Base-by-base conservation (phyloP, 2,797 vertebrate genomes). In the Schizothorax lantsangensis region DNA sequence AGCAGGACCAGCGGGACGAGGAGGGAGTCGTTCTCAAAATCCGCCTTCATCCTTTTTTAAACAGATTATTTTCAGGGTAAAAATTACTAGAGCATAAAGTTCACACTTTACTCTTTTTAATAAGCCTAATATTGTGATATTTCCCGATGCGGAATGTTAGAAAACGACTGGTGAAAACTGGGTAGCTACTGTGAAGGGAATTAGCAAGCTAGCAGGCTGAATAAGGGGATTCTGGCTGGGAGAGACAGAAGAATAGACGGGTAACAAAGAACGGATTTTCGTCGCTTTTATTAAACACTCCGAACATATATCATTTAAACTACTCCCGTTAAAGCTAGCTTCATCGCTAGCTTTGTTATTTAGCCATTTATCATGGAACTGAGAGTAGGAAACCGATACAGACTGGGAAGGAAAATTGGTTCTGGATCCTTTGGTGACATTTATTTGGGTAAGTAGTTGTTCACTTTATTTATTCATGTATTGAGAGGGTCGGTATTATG, bases 361-460 rank as follows among this genome's bases (percentile, higher is more conserved):
- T 47, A 64, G 78, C 23, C 43, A 62, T 69, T 62, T 82, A 93
- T 84, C 93, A 99, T 99, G 98, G 98, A 99, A 95, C 92, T 99
- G 92, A 95, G 98, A 94, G 97, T 99, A 84, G 97, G 98, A 87
- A 99, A 98, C 96, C 94, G 97, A 93, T 99, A 98, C 94, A 96
- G 97, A 90, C 96, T 99, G 94, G 98, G 98, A 92, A 97, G 98
- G 91, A 99, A 99, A 93, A 99, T 99, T 91, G 97, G 98, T 91
- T 99, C 98, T 88, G 97, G 98, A 40, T 99, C 98, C 0, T 99
- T 99, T 90, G 98, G 98, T 89, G 98, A 99, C 94, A 99, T 99
- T 93, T 99, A 99, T 89, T 92, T 99, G 80, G 98, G 97, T 99
- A 92, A 97, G 97, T 94, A 87, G 19, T 36, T 14, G n/a, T 19